Evolutionary conservation across 2,888 invertebrate genomes (phyloP), one percentile per base, ranked within the genome.

Genomic region (Ernsta delagoae): DNA sequence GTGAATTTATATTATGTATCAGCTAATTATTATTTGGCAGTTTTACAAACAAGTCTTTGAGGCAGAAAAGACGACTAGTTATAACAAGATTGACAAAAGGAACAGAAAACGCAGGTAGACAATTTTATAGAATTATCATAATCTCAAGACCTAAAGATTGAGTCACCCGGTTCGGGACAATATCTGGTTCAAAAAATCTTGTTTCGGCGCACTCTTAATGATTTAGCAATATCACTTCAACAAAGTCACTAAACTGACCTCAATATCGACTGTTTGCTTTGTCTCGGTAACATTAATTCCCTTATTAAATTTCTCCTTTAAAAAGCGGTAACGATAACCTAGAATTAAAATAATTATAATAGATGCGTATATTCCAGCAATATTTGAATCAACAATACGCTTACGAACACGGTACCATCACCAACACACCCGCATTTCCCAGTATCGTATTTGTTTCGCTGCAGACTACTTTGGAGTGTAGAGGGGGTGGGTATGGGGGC

Each of bases 401-500:
- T 45, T 45, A 7, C 53, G 8, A 53, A 24, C 4, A 24, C 12
- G 5, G 50, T 12, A n/a, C n/a, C n/a, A n/a, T n/a, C n/a, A 50
- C 50, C 11, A 24, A 56, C 54, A 16, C 11, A 56, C 34, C 54
- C 24, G 59, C 45, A 59, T 59, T 43, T 45, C 50, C 41, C 66
- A 34, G 50, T 53, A 54, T 66, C 54, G 59, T 65, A n/a, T 45
- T 45, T 65, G 65, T 59, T 60, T 41, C 43, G 60, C 24, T 66
- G 66, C 66, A 67, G 60, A 56, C 60, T 48, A 36, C 54, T 67
- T 43, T 54, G 67, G 56, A 56, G 61, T 36, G 50, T 12, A 31
- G 11, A 60, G 45, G 61, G 62, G 50, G 39, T 63, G 61, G 31
- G 60, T 24, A 53, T 24, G 59, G 31, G 61, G 54, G 70, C 48